Conservation (phyloP, 2,888 invertebrate species). For the Drosophila glabriapex region DNA sequence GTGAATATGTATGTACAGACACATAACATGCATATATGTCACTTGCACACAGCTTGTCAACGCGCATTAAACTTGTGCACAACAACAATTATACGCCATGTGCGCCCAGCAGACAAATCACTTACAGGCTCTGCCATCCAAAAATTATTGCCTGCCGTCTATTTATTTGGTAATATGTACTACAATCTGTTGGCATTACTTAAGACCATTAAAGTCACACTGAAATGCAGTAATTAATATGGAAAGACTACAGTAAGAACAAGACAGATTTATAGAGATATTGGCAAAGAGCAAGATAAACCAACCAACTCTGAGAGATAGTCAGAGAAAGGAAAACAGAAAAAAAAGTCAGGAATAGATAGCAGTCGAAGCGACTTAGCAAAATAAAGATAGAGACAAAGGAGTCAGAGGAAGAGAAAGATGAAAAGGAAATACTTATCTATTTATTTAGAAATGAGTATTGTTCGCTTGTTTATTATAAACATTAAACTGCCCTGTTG, state of each 20-base stretch:
- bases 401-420: background rate
- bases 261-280: background rate
- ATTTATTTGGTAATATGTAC: slow-evolving; percentile 10
- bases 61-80: slow-evolving; percentile 23
- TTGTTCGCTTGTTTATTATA: background rate
- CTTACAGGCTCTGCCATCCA: slow-evolving; percentile 35
- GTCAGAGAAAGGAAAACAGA: too few species aligned
- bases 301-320: background rate
- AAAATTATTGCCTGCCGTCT: slow-evolving; percentile 42
- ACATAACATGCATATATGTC: slow-evolving; percentile 24
- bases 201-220: background rate
- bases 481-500: background rate
- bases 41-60: slow-evolving; percentile 29
- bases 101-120: slow-evolving; percentile 53
- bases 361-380: background rate
- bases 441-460: background rate
- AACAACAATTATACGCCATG: slow-evolving; percentile 58
- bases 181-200: slow-evolving; percentile 15
- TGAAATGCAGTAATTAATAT: background rate
- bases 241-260: too few species aligned
- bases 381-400: background rate
- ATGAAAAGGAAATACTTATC: background rate
- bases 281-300: background rate
- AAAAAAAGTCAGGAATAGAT: background rate
- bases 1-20: background rate